Evolutionary conservation across 1,140 invertebrate species (phyloP), one percentile per base, ranked within the genome.

Genomic region (Drosophila lini): DNA sequence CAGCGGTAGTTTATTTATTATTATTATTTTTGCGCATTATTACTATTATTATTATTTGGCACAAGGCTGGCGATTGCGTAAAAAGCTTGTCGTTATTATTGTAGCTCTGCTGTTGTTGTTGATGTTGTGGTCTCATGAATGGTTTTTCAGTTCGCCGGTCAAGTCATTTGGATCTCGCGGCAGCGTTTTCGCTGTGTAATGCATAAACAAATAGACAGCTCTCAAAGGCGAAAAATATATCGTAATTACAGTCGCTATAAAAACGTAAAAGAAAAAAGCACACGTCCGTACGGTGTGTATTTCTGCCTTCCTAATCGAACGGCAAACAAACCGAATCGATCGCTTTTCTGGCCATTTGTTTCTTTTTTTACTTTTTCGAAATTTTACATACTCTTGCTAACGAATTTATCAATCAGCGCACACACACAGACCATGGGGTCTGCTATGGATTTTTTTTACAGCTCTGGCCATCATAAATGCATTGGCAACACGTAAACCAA

Each of bases 31-130:
- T 71, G 52, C 75, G 58, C 74, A 78, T 79, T 79, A 89, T 84
- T 88, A 89, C 80, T 81, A 81, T 74, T 81, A 85, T 77, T 74
- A 80, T 78, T 80, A 83, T 83, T 84, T 89, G 84, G 84, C 84
- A 88, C 84, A 88, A 89, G 84, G 84, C 84, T 89, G 74, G 40
- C 45, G 70, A 76, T 86, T 86, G 78, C 79, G 82, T 79, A 78
- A 75, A 83, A 64, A 50, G 68, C 57, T 61, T 38, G 73, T 69
- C 53, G 78, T n/a, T 78, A 19, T 45, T 57, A 42, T 16, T 57
- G 58, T 11, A 68, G 41, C 50, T 71, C 48, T 56, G 42, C 44
- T 73, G 41, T 31, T 52, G 42, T 28, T 68, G 41, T 44, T 69
- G 52, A 36, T 77, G 38, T 41, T 75, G 58, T 36, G 63, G 42